A percentile compares a stretch with the other conserved stretches of the same genome.
Evolutionary conservation across 2,113 vertebrate species (phyloP).

Genomic region (Dolichallabes microphthalmus): DNA sequence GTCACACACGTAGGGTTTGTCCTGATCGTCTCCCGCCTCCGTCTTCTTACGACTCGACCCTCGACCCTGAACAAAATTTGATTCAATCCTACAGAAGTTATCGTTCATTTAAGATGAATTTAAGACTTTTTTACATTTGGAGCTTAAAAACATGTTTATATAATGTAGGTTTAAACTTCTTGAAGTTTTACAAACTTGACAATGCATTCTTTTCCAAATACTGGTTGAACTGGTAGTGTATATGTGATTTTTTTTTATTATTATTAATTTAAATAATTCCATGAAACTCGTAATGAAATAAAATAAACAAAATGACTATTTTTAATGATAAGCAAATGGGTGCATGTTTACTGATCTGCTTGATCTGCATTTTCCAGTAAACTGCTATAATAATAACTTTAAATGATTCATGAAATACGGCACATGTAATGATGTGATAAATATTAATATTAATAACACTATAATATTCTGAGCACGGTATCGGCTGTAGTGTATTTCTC

Average conservation of each 20-base stretch:
- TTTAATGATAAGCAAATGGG: not conserved
- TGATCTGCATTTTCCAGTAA: not conserved
- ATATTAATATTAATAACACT: not conserved
- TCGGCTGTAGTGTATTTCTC: not conserved
- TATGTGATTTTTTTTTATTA: too few species aligned
- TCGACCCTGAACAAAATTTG: conserved; percentile 75
- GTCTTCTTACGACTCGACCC: conserved; percentile 87
- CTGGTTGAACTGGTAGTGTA: too few species aligned
- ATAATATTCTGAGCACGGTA: not conserved
- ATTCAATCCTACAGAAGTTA: not conserved
- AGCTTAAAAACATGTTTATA: too few species aligned
- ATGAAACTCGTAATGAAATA: not conserved
- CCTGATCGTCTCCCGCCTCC: conserved; percentile 88
- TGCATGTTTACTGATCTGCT: not conserved
- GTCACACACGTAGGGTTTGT: conserved; percentile 98
- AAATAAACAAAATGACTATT: not conserved
- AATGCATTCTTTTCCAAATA: too few species aligned
- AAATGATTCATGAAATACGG: not conserved
- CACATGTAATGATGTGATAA: not conserved
- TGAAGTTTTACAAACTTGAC: too few species aligned
- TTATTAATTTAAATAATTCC: not conserved
- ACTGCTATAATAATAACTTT: not conserved
- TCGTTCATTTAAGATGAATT: too few species aligned
- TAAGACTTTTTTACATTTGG: too few species aligned
- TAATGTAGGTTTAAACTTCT: too few species aligned